A percentile compares a stretch with the other conserved stretches of the same genome.
Conservation (phyloP, 1,140 invertebrate species). For the Aricia agestis region DNA sequence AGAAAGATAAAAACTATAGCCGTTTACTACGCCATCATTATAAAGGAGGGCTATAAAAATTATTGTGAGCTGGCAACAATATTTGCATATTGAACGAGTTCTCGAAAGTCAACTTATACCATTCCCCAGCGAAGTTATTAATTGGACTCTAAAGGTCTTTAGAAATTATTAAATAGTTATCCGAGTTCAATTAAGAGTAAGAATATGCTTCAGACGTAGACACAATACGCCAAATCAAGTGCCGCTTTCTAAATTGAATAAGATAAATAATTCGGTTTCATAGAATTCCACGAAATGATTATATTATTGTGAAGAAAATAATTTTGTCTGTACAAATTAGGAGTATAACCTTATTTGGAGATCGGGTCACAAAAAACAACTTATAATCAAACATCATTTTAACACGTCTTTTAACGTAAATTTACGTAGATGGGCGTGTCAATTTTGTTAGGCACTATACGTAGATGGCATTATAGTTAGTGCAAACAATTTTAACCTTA, state of each 20-base stretch:
- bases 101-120: conserved; percentile 13
- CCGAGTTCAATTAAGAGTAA: background rate
- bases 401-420: no score
- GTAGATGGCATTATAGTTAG: no score
- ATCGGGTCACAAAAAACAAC: no score
- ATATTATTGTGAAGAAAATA: no score
- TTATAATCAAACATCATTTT: no score
- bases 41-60: conserved; percentile 25
- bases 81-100: conserved; percentile 19
- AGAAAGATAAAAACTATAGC: background rate
- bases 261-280: no score
- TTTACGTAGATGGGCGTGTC: no score
- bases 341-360: no score
- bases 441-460: no score
- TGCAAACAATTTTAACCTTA: no score
- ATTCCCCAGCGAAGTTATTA: background rate
- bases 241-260: background rate
- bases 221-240: background rate
- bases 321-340: no score
- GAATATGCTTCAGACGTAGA: background rate
- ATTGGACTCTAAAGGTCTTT: conserved; percentile 7
- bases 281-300: no score
- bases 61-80: conserved; percentile 28
- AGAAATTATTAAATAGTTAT: background rate
- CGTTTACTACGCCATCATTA: background rate